These are phyloP conservation scores for Isurus oxyrinchus DNA, from an alignment of 2,113 vertebrate species.

Conservation along the genomic window DNA sequence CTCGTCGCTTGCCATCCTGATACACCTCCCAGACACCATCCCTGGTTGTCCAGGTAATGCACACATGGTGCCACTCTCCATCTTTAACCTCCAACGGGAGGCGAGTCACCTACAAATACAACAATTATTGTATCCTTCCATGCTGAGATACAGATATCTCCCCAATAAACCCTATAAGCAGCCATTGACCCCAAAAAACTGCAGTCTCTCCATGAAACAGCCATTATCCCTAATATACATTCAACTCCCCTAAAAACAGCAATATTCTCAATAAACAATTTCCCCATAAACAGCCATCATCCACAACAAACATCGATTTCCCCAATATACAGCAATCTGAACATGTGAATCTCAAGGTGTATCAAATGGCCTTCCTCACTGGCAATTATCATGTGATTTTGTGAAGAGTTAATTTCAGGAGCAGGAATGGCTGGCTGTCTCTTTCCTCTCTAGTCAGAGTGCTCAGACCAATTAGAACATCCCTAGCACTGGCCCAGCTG, in stretches of 20 bases:
- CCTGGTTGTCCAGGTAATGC: slow-evolving; percentile 85
- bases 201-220: neutral
- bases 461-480: no score
- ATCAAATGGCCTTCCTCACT: neutral
- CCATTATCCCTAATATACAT: no score
- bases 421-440: neutral
- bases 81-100: slow-evolving; percentile 77
- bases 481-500: neutral
- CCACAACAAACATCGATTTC: neutral
- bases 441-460: neutral
- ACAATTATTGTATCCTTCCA: neutral
- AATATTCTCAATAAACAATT: neutral
- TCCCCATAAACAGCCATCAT: neutral
- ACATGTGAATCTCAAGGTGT: neutral
- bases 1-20: slow-evolving; percentile 77
- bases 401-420: neutral
- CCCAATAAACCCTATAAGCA: neutral
- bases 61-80: slow-evolving; percentile 84
- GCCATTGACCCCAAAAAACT: neutral
- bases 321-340: neutral
- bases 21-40: slow-evolving; percentile 84
- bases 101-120: slow-evolving; percentile 71
- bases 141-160: neutral
- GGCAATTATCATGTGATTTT: neutral
- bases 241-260: neutral